Evolutionary conservation across 53 echinoderm and acorn worm genomes (phyloP), one percentile per base, ranked within the genome.

Genomic region (Actinopyga echinites): DNA sequence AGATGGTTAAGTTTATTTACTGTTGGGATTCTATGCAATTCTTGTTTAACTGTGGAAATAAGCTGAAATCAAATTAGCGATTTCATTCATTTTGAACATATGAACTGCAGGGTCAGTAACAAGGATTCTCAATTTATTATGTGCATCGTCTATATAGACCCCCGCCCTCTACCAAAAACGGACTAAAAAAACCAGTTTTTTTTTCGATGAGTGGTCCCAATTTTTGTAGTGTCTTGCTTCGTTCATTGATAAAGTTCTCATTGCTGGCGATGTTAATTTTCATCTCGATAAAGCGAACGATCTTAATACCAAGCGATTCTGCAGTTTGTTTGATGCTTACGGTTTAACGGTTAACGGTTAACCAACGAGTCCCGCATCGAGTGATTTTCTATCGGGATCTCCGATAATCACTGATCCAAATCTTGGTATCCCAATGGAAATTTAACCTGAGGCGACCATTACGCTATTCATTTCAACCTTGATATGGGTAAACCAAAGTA

Each of bases 201-300:
- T 11, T 35, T 26, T 71, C n/a, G 73, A n/a, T 12, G 73, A 71
- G 35, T 71, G 73, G 73, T 29, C 26, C 11, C 36, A 21, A 25
- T 61, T 19, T 62, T 60, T 81, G 38, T 60, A 81, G n/a, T 30
- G 82, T 60, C 35, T 44, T 30, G 38, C 23, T n/a, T 25, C 61
- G 8, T 45, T 75, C 13, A 45, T 6, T 32, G 75, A 85, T 57
- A 25, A 77, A 22, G 25, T 37, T 15, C 24, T 64, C 35, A 83
- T 85, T 58, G 36, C 55, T n/a, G 60, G 85, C 25, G 85, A 85
- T 57, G 29, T 85, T 5, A 85, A 85, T 30, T 74, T 84, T 75
- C 85, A 85, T 30, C 56, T 73, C 12, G 74, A 85, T 55, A 60
- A 74, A 8, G 21, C 38, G 3, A 40, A 85, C 4, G 74, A 85